phyloP scores from a whole-genome alignment of 2,888 invertebrate genomes.

The Ectemnius continuus region DNA sequence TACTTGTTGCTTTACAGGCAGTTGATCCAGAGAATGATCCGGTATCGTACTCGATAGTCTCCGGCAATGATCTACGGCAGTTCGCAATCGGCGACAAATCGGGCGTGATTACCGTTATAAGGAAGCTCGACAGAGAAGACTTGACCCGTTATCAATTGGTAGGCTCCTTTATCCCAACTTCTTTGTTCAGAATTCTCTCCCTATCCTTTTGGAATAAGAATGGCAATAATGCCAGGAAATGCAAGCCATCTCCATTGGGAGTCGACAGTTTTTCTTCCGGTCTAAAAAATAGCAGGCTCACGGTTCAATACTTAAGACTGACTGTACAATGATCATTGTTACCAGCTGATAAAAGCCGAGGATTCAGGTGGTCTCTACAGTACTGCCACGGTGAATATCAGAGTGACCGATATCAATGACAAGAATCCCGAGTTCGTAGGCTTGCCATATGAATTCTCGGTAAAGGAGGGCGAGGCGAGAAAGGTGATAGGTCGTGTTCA shows the following conservation, averaged over 20 bases:
- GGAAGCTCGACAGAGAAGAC: constrained; percentile 92
- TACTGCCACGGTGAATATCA: constrained; percentile 91
- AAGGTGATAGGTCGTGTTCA: constrained; percentile 86
- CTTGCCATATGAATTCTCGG: constrained; percentile 88
- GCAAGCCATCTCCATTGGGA: neutral
- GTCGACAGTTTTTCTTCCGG: neutral
- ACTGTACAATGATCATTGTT: neutral
- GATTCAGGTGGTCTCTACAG: constrained; percentile 90
- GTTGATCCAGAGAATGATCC: constrained; percentile 93
- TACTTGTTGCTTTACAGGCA: constrained; percentile 81
- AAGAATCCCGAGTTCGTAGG: constrained; percentile 93
- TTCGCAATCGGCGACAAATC: constrained; percentile 91
- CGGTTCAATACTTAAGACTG: neutral
- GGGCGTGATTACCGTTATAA: constrained; percentile 93
- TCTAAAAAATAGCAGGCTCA: too few relatives aligned
- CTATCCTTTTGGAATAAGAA: neutral
- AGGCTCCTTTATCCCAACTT: constrained; percentile 63
- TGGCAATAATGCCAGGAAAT: too few relatives aligned
- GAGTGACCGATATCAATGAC: constrained; percentile 94
- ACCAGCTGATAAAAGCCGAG: constrained; percentile 87
- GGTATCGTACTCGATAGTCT: constrained; percentile 90
- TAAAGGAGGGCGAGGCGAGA: constrained; percentile 85
- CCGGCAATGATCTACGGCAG: constrained; percentile 92
- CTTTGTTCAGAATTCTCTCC: neutral
- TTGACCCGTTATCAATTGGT: constrained; percentile 93